phyloP scores from a whole-genome alignment of 2,113 vertebrate genomes.

The Erythrolamprus reginae region DNA sequence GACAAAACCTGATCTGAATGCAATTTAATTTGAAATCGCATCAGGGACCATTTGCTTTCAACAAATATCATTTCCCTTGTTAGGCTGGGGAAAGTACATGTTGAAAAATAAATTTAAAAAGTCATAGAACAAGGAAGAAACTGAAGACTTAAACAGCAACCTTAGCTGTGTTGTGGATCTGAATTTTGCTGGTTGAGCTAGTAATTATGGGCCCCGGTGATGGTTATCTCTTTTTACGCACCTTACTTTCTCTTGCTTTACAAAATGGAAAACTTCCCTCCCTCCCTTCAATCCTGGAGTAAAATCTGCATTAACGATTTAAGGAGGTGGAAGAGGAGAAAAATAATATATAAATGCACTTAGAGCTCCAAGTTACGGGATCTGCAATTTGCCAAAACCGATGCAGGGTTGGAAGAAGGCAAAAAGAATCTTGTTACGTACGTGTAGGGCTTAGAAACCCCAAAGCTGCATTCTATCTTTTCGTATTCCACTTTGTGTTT shows the following conservation, averaged over 20 bases:
- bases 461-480: background rate
- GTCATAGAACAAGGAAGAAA: fast-evolving
- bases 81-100: fast-evolving
- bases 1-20: background rate
- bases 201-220: background rate
- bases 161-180: background rate
- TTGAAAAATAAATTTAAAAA: fast-evolving
- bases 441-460: background rate
- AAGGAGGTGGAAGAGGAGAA: background rate
- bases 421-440: background rate
- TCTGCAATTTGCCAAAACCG: background rate
- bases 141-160: background rate
- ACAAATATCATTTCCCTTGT: background rate
- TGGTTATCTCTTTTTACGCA: background rate
- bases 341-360: background rate
- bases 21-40: background rate
- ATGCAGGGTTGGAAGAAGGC: background rate
- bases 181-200: background rate
- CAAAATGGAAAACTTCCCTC: background rate
- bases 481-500: background rate
- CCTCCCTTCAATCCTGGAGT: background rate
- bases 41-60: conserved; percentile 15
- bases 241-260: background rate
- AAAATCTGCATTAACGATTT: background rate
- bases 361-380: background rate